Conservation (phyloP, 2,797 vertebrate species). For the Pseudochirops cupreus region DNA sequence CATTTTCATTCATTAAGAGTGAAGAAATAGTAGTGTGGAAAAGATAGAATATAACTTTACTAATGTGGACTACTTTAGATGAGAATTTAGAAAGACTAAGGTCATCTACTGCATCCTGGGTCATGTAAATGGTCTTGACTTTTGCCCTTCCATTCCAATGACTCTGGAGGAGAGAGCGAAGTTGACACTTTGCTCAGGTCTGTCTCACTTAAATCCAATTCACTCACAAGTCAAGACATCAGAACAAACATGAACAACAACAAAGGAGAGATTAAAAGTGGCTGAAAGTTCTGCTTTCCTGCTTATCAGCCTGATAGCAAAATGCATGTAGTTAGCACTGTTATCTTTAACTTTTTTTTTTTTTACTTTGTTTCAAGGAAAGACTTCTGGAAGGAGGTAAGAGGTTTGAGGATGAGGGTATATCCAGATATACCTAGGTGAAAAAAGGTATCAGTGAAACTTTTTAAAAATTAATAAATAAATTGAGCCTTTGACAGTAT, state of each 20-base stretch:
- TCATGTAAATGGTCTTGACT: neutral
- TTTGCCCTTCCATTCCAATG: neutral
- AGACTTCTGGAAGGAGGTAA: neutral
- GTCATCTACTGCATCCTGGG: neutral
- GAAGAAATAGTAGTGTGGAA: neutral
- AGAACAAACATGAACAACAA: neutral
- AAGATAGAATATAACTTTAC: neutral
- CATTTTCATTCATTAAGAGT: neutral
- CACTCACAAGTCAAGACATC: neutral
- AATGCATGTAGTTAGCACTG: neutral
- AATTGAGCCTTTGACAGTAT: constrained; percentile 71
- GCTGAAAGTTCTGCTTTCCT: neutral
- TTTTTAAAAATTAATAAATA: constrained; percentile 14
- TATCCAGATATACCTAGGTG: neutral
- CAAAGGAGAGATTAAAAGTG: neutral
- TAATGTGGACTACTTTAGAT: neutral
- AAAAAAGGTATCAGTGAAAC: neutral
- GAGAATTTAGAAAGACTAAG: neutral
- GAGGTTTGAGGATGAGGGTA: neutral
- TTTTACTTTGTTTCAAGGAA: neutral
- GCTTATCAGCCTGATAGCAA: neutral
- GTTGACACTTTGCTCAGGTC: neutral
- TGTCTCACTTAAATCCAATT: neutral
- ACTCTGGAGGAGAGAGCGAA: neutral
- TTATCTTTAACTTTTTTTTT: neutral